Base-by-base conservation (phyloP, 2,797 vertebrate genomes). In the Enteromius anoplus region DNA sequence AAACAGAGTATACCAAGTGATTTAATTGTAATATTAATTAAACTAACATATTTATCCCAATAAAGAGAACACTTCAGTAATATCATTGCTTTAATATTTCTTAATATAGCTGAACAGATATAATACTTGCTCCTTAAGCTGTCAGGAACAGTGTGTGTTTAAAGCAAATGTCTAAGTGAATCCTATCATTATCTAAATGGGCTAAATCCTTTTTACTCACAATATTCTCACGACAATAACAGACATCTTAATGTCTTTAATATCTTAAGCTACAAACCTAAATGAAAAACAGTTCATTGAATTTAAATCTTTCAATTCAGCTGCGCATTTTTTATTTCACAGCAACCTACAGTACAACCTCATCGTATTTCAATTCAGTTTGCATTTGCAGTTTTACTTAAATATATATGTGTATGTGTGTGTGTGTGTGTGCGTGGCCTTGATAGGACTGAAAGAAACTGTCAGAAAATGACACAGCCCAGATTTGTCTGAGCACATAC, bases 211-310 rank as follows among this genome's bases (percentile, higher is more conserved):
- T 69, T 37, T 68, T 23, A 45, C 37, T 45, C n/a, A 69, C 66
- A 69, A 23, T 45, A 69, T 23, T 23, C 5, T 6, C 37, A 23
- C 14, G 21, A 23, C 19, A 40, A 69, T 15, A 26, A 70, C 23
- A 71, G 42, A 71, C 42, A 71, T 23, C 42, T 45, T 29, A 71
- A 72, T 72, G 49, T n/a, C 32, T 55, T 55, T 32, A 75, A 55
- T 55, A 55, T 53, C 51, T 55, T 75, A 21, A 14, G 4, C 17
- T 29, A 26, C 47, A 71, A 10, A 49, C 69, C 12, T 21, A 12
- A 73, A 32, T 53, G 5, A 51, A 53, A 73, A 34, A 32, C 6
- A 32, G 47, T 51, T 32, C 4, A 21, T 32, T 10, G 9, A 4
- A 51, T 72, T 51, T 72, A 8, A 72, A 32, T 10, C 12, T 21